Conservation (phyloP, 1,140 invertebrate species). For the Heterodera carotae region DNA sequence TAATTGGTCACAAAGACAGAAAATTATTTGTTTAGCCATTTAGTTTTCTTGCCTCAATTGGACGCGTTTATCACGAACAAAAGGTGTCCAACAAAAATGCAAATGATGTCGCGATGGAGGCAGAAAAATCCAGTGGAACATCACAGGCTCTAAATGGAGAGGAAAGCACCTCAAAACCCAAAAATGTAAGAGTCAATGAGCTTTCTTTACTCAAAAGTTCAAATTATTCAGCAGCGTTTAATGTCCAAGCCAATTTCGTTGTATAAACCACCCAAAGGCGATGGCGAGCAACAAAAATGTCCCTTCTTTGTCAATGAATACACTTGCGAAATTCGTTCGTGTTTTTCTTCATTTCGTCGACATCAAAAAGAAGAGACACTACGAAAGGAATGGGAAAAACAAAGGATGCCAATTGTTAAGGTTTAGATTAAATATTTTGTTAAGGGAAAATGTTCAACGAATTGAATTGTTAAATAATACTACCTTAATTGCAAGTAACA, state of each 20-base stretch:
- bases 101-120: background rate
- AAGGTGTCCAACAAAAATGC: no score
- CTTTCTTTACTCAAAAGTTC: background rate
- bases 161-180: background rate
- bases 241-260: background rate
- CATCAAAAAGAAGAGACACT: background rate
- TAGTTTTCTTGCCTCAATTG: background rate
- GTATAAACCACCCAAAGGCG: background rate
- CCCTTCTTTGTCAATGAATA: background rate
- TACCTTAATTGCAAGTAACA: no score
- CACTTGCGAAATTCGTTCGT: background rate
- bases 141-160: background rate
- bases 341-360: background rate
- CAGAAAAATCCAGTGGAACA: background rate
- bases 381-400: background rate
- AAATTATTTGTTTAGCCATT: no score
- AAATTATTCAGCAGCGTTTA: background rate
- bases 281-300: background rate
- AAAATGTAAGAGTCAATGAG: background rate
- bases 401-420: background rate
- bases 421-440: background rate
- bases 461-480: no score
- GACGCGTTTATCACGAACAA: background rate
- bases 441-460: no score
- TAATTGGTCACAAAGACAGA: no score